Evolutionary conservation across 2,888 invertebrate species (phyloP), one percentile per base, ranked within the genome.

Genomic region (Drosophila parthenogenetica): DNA sequence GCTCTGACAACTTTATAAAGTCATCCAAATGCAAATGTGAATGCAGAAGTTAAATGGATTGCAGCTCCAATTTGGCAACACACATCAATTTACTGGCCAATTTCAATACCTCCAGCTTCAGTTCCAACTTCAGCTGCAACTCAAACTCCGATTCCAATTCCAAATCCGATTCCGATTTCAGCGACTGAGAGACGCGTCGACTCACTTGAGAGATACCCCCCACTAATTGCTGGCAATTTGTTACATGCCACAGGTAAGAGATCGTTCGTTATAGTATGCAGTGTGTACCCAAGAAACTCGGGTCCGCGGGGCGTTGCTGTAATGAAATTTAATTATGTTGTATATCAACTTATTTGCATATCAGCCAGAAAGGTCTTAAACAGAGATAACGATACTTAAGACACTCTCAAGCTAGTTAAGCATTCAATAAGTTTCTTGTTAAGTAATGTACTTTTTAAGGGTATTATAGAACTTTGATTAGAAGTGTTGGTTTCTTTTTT

Each of bases 261-360:
- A 59, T 67, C 65, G 55, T 37, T 55, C 22, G 46, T 45, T 42
- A 40, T 39, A 65, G 29, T 29, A 1, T 29, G 29, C 29, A 29
- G 29, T 29, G 8, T 37, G 58, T 22, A 45, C 64, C 50, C 39
- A 54, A 57, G 77, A 67, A 61, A 60, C 67, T 54, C 69, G 68
- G 68, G 66, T 74, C 62, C 67, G 67, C 67, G 77, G 77, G 75
- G 69, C 77, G 73, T 77, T 77, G 77, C 73, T 73, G 79, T 89
- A 89, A 89, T 89, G 85, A 89, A 89, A 89, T 89, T 89, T 89
- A 89, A 89, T 89, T 89, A 89, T 89, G 87, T 85, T 90, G 89
- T 89, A 79, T 89, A 81, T 89, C 84, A 78, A 78, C 78, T 75
- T 79, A 81, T 82, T 82, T 82, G 78, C 83, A 85, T 87, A 85